Evolutionary conservation across 92 coral and sea anemone species (phyloP), one percentile per base, ranked within the genome.

Genomic region (Bergia sp.): DNA sequence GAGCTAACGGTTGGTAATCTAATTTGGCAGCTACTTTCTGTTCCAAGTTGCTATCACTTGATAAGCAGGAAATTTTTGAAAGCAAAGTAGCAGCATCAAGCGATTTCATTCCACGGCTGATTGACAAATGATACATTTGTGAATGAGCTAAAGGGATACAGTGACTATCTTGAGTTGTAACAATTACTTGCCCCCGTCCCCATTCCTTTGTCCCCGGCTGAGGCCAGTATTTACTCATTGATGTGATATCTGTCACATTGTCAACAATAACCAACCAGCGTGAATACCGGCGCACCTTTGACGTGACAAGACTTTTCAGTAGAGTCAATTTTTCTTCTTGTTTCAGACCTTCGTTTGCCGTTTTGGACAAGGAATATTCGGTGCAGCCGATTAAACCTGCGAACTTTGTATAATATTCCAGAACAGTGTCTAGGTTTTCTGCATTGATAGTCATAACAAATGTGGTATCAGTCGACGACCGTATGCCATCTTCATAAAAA

Each of bases 1-100:
- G 64, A 58, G 92, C 92, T 69, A 90, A 79, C n/a, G 92, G 92
- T 82, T 90, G 92, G 36, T 58, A 61, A 76, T 90, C 92, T 71
- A 90, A 55, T 66, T 42, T 76, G 3, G 85, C 47, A 7, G 89
- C 50, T 7, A 90, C 84, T 0, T 44, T 11, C 16, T 81, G 76
- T 21, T 86, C 76, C 16, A 77, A 21, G 37, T 55, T 50, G 45
- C 85, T 89, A n/a, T 55, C 64, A 6, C 15, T 55, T 55, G 64
- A 6, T 55, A 15, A 55, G 15, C 64, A 15, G 64, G 64, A 55
- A 6, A 55, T 55, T 55, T 55, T 55, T 6, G 64, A 55, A 55
- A 55, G 64, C 6, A 55, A 15, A 15, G 15, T 6, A 55, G 15
- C 64, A 16, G 1, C 36, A 18, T 55, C 65, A 55, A 0, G 65